Conservation (phyloP, 2,888 invertebrate genomes). For the Pseudococcus viburni region DNA sequence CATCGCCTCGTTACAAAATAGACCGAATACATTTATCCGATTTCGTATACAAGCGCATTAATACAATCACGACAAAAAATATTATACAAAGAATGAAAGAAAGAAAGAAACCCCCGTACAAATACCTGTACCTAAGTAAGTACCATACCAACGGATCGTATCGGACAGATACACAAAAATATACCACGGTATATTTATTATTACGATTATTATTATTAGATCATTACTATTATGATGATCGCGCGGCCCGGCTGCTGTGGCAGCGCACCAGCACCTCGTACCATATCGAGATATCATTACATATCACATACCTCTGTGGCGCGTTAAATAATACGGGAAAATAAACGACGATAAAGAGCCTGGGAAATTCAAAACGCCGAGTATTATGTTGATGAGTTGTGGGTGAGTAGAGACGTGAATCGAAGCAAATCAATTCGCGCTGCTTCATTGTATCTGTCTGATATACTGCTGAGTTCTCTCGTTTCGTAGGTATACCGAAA, state of each 20-base stretch:
- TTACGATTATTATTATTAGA: constrained; percentile 64
- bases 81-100: not conserved
- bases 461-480: constrained; percentile 49
- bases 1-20: not conserved
- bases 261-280: not conserved
- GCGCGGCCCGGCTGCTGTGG: not conserved
- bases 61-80: not conserved
- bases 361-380: constrained; percentile 58
- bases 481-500: not conserved
- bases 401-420: constrained; percentile 63
- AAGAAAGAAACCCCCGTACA: not conserved
- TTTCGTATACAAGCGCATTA: not conserved
- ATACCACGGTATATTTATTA: constrained; percentile 44
- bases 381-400: constrained; percentile 62
- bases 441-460: constrained; percentile 58
- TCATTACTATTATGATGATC: constrained; percentile 60
- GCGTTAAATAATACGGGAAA: constrained; percentile 38
- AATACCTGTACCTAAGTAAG: not conserved
- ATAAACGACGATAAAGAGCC: constrained; percentile 61
- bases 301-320: constrained; percentile 39
- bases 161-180: constrained; percentile 19
- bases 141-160: not conserved
- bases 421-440: constrained; percentile 61
- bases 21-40: constrained; percentile 20
- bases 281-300: constrained; percentile 56